Conservation (phyloP, 2,888 invertebrate species). For the Cerastis rubricosa region DNA sequence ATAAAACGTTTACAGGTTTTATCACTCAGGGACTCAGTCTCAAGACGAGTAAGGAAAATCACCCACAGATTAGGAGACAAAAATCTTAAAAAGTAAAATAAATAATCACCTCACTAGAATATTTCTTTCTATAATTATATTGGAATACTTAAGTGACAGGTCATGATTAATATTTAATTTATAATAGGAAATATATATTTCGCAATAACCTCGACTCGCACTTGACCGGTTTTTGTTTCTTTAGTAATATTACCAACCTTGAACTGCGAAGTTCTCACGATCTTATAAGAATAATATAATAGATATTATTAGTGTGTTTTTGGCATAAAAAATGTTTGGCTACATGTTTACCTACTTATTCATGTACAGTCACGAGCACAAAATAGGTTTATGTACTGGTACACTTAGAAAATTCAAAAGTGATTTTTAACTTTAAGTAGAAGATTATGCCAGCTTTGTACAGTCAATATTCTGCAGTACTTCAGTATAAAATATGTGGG, state of each 20-base stretch:
- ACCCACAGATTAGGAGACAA: neutral
- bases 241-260: slow-evolving; percentile 39
- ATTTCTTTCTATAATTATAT: neutral
- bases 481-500: no score
- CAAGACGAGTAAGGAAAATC: neutral
- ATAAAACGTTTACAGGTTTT: neutral
- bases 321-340: slow-evolving; percentile 5
- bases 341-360: neutral
- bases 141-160: neutral
- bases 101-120: neutral
- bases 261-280: slow-evolving; percentile 57
- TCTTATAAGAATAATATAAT: slow-evolving; percentile 34
- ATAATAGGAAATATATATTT: neutral
- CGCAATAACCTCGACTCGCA: slow-evolving; percentile 19
- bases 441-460: no score
- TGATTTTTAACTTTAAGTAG: no score
- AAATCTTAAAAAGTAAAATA: neutral
- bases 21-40: neutral
- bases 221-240: slow-evolving; percentile 44
- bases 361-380: neutral
- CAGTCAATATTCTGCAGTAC: no score
- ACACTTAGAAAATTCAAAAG: no score
- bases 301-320: slow-evolving; percentile 1
- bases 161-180: slow-evolving; percentile 12
- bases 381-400: neutral